These are phyloP conservation scores for Branchellion lobata DNA, from an alignment of 2,888 invertebrate genomes.

Conservation along the genomic window DNA sequence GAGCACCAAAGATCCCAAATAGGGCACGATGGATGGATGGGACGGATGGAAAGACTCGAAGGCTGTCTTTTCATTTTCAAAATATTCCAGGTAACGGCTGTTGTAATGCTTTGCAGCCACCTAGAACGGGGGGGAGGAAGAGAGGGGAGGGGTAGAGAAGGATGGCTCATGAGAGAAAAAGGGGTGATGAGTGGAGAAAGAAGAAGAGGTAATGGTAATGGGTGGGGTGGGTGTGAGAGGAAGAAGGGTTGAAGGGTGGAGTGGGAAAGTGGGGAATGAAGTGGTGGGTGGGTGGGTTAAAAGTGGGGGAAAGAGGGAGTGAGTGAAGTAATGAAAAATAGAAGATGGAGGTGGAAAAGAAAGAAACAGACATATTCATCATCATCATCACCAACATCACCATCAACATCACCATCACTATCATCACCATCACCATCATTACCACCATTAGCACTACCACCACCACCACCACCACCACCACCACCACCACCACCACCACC, in stretches of 20 bases:
- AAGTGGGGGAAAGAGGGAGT: too few relatives aligned
- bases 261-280: too few relatives aligned
- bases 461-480: not conserved
- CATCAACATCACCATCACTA: conserved; percentile 16
- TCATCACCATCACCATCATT: not conserved
- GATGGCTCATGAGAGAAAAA: too few relatives aligned
- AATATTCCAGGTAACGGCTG: conserved; percentile 6
- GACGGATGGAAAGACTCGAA: not conserved
- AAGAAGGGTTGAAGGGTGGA: too few relatives aligned
- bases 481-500: not conserved
- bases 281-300: too few relatives aligned
- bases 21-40: conserved; percentile 3
- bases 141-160: too few relatives aligned
- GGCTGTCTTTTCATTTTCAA: conserved; percentile 13
- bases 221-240: too few relatives aligned
- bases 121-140: not conserved
- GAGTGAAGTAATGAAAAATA: too few relatives aligned
- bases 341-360: too few relatives aligned
- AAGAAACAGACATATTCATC: too few relatives aligned
- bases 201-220: not conserved
- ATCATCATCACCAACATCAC: conserved; percentile 20
- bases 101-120: not conserved
- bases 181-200: too few relatives aligned
- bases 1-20: conserved; percentile 6
- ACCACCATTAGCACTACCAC: not conserved